Evolutionary conservation across 2,888 invertebrate genomes (phyloP).

Genomic region (Cephus nigrinus): DNA sequence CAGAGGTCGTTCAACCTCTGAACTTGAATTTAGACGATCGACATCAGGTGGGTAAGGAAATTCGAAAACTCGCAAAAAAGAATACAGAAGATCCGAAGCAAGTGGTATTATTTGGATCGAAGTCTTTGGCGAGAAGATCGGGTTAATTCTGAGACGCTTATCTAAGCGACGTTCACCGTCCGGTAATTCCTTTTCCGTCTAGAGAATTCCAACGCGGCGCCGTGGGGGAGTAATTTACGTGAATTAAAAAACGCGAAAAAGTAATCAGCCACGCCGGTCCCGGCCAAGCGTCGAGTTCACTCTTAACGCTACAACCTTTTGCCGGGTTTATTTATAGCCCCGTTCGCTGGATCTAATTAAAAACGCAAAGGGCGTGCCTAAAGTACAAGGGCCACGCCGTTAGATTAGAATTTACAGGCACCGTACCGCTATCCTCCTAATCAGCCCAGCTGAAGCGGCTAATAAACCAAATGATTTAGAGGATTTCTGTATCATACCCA

Average conservation of each 20-base stretch:
- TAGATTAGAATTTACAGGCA: constrained; percentile 44
- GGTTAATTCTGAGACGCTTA: neutral
- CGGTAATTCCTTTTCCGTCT: neutral
- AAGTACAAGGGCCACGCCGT: constrained; percentile 21
- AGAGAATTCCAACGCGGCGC: constrained; percentile 13
- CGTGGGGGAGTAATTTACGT: constrained; percentile 40
- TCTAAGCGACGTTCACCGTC: neutral
- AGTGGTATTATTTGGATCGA: neutral
- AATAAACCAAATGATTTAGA: constrained; percentile 1
- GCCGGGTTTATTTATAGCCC: constrained; percentile 7
- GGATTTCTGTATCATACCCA: neutral
- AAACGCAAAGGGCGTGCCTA: constrained; percentile 9
- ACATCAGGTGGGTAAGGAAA: neutral
- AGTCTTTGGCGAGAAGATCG: neutral
- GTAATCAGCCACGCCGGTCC: constrained; percentile 38
- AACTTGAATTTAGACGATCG: neutral
- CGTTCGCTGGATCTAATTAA: constrained; percentile 8
- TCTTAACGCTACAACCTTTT: constrained; percentile 6
- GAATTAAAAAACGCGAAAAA: constrained; percentile 46
- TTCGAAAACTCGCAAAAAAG: neutral
- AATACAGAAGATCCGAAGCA: neutral
- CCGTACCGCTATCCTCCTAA: constrained; percentile 25
- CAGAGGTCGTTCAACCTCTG: neutral
- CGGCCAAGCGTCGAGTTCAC: constrained; percentile 8
- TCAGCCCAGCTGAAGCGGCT: constrained; percentile 29